Base-by-base conservation (phyloP, 2,888 invertebrate species). In the Neoascia interrupta region DNA sequence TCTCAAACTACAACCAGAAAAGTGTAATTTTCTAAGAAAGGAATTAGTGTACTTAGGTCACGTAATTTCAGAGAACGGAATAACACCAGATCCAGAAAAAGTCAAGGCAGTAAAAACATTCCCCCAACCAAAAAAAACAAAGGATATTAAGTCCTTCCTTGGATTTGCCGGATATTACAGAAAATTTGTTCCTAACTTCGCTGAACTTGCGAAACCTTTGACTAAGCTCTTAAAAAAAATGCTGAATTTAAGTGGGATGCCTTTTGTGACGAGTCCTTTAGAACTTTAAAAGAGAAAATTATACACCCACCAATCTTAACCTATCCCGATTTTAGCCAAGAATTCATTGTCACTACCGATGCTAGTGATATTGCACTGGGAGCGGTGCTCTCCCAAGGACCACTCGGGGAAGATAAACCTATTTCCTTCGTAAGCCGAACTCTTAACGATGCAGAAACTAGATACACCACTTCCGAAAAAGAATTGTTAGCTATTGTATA, bases 151-250 rank as follows among this genome's bases (percentile, higher is more conserved):
- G n/a, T 21, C 36, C 15, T 53, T 53, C 10, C 8, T 37, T 15
- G 37, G 53, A 1, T 53, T 53, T 11, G 5, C 23, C 13, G 53
- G 53, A 2, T 53, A 39, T 5, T 39, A 54, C n/a, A 11, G 54
- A 3, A n/a, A 18, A 15, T 54, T 37, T 26, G 26, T 54, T 3
- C 8, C 5, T 1, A 21, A 53, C 15, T 36, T 26, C 26, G 26
- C 23, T 10, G 18, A 10, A 1, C 10, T 37, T 6, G 41, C 41
- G 1, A 41, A 58, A 8, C 43, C 43, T 10, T 2, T 41, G 8
- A 43, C 31, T 5, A 58, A 58, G 2, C 4, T 43, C 8, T 18
- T 43, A 6, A 26, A 28, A 31, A 58, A 58, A 19, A 19, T 19
- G 18, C 19, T 1, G 41, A 28, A 19, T 43, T 43, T 19, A 43